These are phyloP conservation scores for Petrocephalus sullivani DNA, from an alignment of 2,797 vertebrate species.

Conservation along the genomic window DNA sequence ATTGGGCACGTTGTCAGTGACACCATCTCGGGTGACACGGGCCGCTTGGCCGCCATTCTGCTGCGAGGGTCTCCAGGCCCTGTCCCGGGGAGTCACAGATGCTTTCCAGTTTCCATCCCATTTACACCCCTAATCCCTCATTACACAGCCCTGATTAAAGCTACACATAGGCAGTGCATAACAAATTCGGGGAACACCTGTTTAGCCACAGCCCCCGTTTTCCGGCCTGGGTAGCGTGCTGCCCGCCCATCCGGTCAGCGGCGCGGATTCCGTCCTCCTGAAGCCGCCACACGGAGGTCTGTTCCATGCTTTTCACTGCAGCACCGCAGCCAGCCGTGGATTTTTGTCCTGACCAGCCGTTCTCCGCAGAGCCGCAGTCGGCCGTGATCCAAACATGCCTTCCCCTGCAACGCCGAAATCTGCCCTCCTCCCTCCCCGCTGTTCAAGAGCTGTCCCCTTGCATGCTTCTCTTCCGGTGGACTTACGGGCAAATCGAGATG, in stretches of 20 bases:
- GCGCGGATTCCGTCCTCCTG: background rate
- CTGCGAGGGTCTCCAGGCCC: background rate
- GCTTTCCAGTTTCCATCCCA: background rate
- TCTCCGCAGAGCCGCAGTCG: background rate
- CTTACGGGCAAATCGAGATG: background rate
- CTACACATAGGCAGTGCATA: background rate
- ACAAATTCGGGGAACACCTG: background rate
- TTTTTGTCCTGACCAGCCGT: background rate
- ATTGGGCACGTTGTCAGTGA: background rate
- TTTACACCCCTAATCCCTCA: background rate
- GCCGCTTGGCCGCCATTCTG: background rate
- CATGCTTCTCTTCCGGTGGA: background rate
- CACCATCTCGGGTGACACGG: background rate
- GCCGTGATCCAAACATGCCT: background rate
- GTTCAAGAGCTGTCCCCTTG: background rate
- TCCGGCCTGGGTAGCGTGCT: background rate
- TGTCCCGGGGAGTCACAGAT: background rate
- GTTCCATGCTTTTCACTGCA: background rate
- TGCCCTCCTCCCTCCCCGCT: background rate
- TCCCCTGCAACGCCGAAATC: slow-evolving; percentile 9
- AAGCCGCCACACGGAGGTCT: background rate
- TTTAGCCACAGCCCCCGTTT: background rate
- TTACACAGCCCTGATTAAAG: background rate
- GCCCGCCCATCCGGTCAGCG: background rate
- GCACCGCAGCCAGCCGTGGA: background rate